phyloP scores from a whole-genome alignment of 2,888 invertebrate species.

The Desoria tigrina region DNA sequence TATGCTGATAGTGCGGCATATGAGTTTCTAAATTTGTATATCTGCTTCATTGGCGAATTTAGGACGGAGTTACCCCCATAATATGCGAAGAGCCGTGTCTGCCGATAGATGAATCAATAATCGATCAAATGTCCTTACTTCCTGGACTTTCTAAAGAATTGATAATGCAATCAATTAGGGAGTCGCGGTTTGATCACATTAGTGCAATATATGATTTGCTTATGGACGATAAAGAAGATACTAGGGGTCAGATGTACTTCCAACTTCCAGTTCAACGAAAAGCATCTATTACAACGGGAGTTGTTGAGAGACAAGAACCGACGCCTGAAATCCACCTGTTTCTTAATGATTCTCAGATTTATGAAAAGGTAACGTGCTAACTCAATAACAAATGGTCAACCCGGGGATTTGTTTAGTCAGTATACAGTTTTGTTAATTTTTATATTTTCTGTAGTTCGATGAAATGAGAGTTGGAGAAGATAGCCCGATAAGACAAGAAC shows the following conservation, averaged over 20 bases:
- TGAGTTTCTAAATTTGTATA: neutral
- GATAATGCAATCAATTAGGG: constrained; percentile 77
- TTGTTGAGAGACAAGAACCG: constrained; percentile 49
- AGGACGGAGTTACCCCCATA: constrained; percentile 31
- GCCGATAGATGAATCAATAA: constrained; percentile 66
- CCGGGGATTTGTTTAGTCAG: no score
- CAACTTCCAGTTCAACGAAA: constrained; percentile 50
- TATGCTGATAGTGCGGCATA: constrained; percentile 2
- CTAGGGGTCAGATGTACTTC: constrained; percentile 32
- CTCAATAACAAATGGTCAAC: neutral
- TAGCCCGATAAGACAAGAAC: constrained; percentile 41
- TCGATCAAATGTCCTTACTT: constrained; percentile 79
- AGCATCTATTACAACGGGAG: constrained; percentile 53
- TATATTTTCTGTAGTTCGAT: constrained; percentile 51
- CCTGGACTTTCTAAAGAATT: constrained; percentile 74
- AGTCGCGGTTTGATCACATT: constrained; percentile 85
- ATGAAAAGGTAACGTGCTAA: constrained; percentile 63
- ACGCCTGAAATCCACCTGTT: constrained; percentile 54
- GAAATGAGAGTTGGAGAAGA: constrained; percentile 52
- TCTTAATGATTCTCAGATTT: constrained; percentile 62
- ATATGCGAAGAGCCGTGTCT: constrained; percentile 38
- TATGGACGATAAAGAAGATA: constrained; percentile 63
- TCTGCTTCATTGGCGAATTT: neutral
- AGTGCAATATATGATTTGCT: constrained; percentile 91
- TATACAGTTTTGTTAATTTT: no score